Evolutionary conservation across 2,888 invertebrate genomes (phyloP).

Genomic region (Andrena hattorfiana): DNA sequence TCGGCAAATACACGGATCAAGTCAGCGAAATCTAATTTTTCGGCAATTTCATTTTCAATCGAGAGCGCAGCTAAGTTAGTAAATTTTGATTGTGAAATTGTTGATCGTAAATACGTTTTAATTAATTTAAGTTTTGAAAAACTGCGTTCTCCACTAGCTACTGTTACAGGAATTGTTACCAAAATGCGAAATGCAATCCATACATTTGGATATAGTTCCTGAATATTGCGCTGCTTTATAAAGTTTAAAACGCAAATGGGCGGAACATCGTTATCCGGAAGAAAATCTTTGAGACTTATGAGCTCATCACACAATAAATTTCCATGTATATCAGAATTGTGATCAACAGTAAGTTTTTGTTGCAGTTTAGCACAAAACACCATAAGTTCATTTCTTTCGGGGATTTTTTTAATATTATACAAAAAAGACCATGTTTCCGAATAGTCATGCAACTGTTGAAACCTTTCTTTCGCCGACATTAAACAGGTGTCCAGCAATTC

Average conservation of each 20-base stretch:
- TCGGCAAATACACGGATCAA: not conserved
- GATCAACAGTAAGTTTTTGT: not conserved
- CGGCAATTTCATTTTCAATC: constrained; percentile 7
- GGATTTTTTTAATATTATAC: not conserved
- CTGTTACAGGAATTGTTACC: not conserved
- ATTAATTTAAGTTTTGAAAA: not conserved
- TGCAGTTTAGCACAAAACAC: not conserved
- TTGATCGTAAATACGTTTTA: not conserved
- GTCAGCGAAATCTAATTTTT: not conserved
- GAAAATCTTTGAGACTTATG: not conserved
- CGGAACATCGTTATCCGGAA: not conserved
- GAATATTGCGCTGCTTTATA: not conserved
- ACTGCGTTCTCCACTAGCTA: not conserved
- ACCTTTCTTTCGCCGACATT: not conserved
- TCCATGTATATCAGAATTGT: not conserved
- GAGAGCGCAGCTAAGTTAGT: not conserved
- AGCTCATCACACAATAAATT: not conserved
- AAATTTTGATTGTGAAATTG: not conserved
- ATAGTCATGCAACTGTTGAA: not conserved
- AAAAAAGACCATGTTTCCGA: not conserved
- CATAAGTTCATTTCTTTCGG: not conserved
- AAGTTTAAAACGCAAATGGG: not conserved
- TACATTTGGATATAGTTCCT: not conserved
- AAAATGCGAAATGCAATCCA: not conserved
- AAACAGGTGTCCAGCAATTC: not conserved